Conservation (phyloP, 2,888 invertebrate species). For the Ophion obscuratus region DNA sequence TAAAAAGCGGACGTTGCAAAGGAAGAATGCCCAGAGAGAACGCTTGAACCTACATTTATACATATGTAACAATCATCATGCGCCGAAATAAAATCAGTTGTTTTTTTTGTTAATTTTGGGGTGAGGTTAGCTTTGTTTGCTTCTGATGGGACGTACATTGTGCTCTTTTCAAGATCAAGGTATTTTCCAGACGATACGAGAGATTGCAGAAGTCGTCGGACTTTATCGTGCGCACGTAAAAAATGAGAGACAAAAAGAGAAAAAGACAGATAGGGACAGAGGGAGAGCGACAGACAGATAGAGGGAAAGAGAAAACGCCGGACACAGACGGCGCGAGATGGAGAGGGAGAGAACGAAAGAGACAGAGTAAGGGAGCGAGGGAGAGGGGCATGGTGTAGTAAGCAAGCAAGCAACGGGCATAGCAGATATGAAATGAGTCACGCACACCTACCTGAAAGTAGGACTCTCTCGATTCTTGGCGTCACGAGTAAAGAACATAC, state of each 20-base stretch:
- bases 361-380: constrained; percentile 9
- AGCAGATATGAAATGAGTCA: constrained; percentile 75
- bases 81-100: too few relatives aligned
- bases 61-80: too few relatives aligned
- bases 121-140: not conserved
- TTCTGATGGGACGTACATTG: not conserved
- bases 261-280: constrained; percentile 19
- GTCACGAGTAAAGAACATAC: constrained; percentile 45
- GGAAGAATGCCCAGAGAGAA: too few relatives aligned
- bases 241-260: constrained; percentile 19
- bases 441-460: constrained; percentile 76
- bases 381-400: constrained; percentile 35
- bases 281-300: not conserved
- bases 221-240: constrained; percentile 33
- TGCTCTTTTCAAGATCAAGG: constrained; percentile 35
- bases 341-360: constrained; percentile 16
- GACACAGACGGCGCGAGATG: not conserved
- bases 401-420: constrained; percentile 55
- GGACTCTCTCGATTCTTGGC: constrained; percentile 64
- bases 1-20: too few relatives aligned
- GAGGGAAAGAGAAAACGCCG: not conserved
- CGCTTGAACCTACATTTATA: too few relatives aligned
- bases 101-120: too few relatives aligned
- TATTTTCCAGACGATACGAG: constrained; percentile 8
- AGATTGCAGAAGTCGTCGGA: constrained; percentile 25